Conservation (phyloP, 1,140 invertebrate genomes). For the Wiebesia pumilae region DNA sequence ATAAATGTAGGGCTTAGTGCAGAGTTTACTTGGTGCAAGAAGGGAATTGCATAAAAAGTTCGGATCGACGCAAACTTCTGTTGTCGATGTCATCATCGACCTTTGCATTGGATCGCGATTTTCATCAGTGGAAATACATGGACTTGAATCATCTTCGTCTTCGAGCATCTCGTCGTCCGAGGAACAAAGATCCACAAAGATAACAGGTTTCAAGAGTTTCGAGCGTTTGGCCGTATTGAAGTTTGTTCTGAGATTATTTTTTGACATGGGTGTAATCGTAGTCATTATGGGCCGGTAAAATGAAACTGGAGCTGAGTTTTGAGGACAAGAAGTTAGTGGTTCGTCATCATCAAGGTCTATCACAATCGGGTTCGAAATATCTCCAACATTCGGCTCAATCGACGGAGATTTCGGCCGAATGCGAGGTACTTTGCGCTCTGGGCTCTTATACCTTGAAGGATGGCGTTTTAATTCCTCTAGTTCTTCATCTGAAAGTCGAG, state of each 20-base stretch:
- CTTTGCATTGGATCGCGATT: constrained; percentile 61
- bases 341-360: constrained; percentile 58
- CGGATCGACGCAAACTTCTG: background rate
- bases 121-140: constrained; percentile 57
- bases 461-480: constrained; percentile 66
- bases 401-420: constrained; percentile 55
- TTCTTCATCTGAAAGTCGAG: constrained; percentile 66
- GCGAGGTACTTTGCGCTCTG: constrained; percentile 55
- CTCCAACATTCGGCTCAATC: constrained; percentile 35
- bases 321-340: background rate
- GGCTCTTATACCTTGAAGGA: constrained; percentile 60
- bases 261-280: background rate
- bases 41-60: constrained; percentile 17
- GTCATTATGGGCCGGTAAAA: constrained; percentile 3
- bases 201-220: constrained; percentile 59
- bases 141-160: constrained; percentile 21
- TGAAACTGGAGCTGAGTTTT: background rate
- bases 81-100: constrained; percentile 17
- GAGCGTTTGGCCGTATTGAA: constrained; percentile 32
- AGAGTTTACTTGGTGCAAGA: constrained; percentile 51
- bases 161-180: constrained; percentile 73
- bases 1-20: constrained; percentile 57
- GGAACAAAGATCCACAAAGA: constrained; percentile 76
- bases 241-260: background rate
- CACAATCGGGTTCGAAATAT: constrained; percentile 55